Base-by-base conservation (phyloP, 2,888 invertebrate species). In the Biston stratarius region DNA sequence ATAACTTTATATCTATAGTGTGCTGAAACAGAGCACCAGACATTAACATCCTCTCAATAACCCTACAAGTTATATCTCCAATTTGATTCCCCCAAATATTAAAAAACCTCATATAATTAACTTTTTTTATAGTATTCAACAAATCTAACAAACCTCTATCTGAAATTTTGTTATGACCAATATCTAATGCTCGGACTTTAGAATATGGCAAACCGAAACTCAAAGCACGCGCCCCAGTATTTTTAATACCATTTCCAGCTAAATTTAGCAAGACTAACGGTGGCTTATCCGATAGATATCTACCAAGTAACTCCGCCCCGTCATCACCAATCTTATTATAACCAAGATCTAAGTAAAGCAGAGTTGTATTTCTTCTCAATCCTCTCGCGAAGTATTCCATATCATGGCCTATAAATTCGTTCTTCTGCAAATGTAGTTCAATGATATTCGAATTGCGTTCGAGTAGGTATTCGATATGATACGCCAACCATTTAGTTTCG, bases 271-370 rank as follows among this genome's bases (percentile, higher is more conserved):
- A 89, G 38, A 92, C 74, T 12, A 96, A 77, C 10, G 86, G 80
- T 0, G 96, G 95, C 15, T 88, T 84, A 64, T 88, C 90, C 5
- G 85, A 76, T 47, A 96, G 81, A 89, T 95, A 96, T 69, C 92
- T 86, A 0, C 91, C 92, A 24, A 96, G 66, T 60, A 94, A 73
- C 67, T 95, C 94, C 0, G 93, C 87, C 0, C 96, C 96, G 56
- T 94, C 89, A 79, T 95, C 95, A 0, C 95, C 95, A 14, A 96
- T 94, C 70, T 87, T 92, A 72, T 96, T 96, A 64, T 88, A 95
- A 0, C 92, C 94, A 11, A 96, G 80, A 85, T 96, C 95, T 38
- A 96, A 80, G 61, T 95, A 89, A 15, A 93, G 73, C n/a, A 96
- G 77, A 0, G 94, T 91, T 1, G 79, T 85, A 75, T 96, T 96